These are phyloP conservation scores for Beaufortia kweichowensis DNA, from an alignment of 2,113 vertebrate species.

Conservation along the genomic window DNA sequence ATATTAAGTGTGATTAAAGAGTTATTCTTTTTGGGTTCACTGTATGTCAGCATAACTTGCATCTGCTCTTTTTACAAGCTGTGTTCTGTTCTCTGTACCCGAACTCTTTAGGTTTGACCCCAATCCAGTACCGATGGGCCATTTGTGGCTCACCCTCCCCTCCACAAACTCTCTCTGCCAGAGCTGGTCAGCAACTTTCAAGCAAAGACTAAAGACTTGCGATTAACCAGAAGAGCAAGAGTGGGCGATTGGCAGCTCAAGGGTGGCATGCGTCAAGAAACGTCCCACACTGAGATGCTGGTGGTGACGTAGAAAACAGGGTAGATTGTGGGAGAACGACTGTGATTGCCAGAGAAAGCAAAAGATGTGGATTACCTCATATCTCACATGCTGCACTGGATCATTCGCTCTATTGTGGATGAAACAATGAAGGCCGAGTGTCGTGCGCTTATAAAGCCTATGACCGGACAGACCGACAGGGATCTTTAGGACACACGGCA, in stretches of 20 bases:
- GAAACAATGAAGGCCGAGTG: constrained; percentile 44
- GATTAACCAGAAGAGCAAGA: neutral
- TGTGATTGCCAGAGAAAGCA: neutral
- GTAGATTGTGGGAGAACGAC: constrained; percentile 6
- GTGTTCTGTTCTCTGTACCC: neutral
- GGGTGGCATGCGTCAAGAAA: neutral
- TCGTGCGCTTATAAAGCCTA: constrained; percentile 67
- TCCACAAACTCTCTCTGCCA: neutral
- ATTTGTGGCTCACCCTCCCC: neutral
- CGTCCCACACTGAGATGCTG: constrained; percentile 7
- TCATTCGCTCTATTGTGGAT: constrained; percentile 51
- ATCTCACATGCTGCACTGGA: constrained; percentile 52
- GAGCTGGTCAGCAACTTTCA: neutral
- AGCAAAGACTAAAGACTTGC: neutral
- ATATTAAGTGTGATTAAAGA: no score
- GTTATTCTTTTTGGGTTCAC: no score
- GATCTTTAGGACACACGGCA: constrained; percentile 55
- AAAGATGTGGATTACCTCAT: constrained; percentile 50
- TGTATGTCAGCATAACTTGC: no score
- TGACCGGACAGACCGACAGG: constrained; percentile 46
- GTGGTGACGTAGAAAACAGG: constrained; percentile 24
- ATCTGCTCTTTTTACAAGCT: no score
- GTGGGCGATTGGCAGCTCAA: neutral
- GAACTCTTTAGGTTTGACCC: no score
- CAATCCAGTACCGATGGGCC: no score